A percentile compares a stretch with the other conserved stretches of the same genome.
Conservation (phyloP, 2,797 vertebrate species). For the Borostomias antarcticus region DNA sequence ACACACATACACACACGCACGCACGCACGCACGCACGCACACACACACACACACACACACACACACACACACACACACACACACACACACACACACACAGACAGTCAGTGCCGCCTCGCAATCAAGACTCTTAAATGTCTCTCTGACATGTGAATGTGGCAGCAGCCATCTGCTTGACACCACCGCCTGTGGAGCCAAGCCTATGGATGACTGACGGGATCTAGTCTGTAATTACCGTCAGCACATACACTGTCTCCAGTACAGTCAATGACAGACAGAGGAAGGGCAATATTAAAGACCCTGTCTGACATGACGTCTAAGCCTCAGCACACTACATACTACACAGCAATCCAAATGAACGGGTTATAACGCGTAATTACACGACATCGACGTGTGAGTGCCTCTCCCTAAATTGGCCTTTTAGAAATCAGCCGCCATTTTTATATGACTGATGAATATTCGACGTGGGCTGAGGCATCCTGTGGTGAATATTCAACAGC, state of each 20-base stretch:
- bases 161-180: constrained; percentile 51
- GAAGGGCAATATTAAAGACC: constrained; percentile 43
- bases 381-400: constrained; percentile 46
- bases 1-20: not conserved
- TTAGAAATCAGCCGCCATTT: constrained; percentile 50
- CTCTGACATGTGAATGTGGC: constrained; percentile 40
- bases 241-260: constrained; percentile 25
- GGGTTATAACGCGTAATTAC: constrained; percentile 47
- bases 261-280: constrained; percentile 31
- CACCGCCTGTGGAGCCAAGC: constrained; percentile 42
- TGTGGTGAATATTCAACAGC: constrained; percentile 45
- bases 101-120: constrained; percentile 18
- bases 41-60: constrained; percentile 4
- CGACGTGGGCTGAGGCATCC: constrained; percentile 40
- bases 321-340: constrained; percentile 34
- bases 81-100: constrained; percentile 8
- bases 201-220: constrained; percentile 41
- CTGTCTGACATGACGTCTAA: constrained; percentile 47
- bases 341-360: constrained; percentile 41
- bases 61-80: not conserved
- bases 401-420: constrained; percentile 45
- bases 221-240: constrained; percentile 58
- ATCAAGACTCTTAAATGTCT: constrained; percentile 53
- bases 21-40: not conserved
- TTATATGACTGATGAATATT: constrained; percentile 54